Conservation (phyloP, 2,888 invertebrate genomes). For the Sylvicola fuscatus region DNA sequence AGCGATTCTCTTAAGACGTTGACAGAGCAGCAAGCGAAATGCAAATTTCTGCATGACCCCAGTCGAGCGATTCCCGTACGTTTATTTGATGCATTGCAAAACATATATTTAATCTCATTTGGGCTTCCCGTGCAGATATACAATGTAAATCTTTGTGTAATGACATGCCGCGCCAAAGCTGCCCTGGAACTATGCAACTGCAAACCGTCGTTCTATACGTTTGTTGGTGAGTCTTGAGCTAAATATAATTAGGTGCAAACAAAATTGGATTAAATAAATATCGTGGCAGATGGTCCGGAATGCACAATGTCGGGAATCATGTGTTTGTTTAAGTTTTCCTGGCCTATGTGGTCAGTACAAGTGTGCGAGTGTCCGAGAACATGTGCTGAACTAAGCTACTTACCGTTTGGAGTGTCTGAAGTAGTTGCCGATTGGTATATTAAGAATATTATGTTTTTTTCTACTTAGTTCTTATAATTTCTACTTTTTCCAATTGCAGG, state of each 20-base stretch:
- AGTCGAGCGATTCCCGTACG: slow-evolving; percentile 20
- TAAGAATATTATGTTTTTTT: no score
- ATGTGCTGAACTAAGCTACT: slow-evolving; percentile 13
- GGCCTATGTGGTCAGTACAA: slow-evolving; percentile 21
- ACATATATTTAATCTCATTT: no score
- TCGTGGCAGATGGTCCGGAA: slow-evolving; percentile 13
- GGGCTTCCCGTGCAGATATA: slow-evolving; percentile 11
- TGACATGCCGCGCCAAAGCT: slow-evolving; percentile 28
- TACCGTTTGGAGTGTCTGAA: no score
- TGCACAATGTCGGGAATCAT: slow-evolving; percentile 20
- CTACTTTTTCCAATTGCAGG: no score
- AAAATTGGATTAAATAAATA: no score
- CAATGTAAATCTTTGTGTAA: slow-evolving; percentile 25
- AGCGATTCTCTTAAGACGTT: slow-evolving; percentile 19
- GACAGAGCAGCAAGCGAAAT: slow-evolving; percentile 26
- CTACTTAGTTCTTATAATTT: no score
- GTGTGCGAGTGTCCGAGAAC: slow-evolving; percentile 21
- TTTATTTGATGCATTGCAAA: no score
- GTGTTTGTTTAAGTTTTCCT: slow-evolving; percentile 19
- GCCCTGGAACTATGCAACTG: slow-evolving; percentile 32
- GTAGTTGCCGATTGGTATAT: neutral
- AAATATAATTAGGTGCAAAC: no score
- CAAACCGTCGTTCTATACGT: slow-evolving; percentile 31
- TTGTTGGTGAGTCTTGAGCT: slow-evolving; percentile 12
- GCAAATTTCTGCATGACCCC: slow-evolving; percentile 31